Base-by-base conservation (phyloP, 2,797 vertebrate genomes). In the Ceryle rudis region DNA sequence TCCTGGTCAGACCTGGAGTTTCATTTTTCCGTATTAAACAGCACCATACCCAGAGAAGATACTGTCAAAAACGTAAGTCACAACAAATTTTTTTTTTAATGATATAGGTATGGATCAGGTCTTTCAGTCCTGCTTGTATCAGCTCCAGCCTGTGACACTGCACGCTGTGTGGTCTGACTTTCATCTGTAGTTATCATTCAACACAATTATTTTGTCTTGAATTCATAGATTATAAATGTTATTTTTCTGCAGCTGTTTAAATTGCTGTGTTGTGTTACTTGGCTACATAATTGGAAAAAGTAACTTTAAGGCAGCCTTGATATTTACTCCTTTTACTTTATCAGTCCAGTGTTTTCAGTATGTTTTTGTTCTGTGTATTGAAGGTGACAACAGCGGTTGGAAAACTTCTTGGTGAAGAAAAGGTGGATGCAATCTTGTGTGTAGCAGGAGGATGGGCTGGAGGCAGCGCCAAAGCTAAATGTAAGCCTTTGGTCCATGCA, bases 371-470 rank as follows among this genome's bases (percentile, higher is more conserved):
- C 5, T 60, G 0, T 94, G 10, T 95, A 26, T 86, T 96, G 70
- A 97, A 99, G 99, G 99, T 99, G 97, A 99, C 99, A 0, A 26
- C 98, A 52, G 99, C 99, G 39, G 98, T 99, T 58, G 98, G 98
- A 23, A 98, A 97, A 93, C 97, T 99, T 93, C 98, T 99, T 64
- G 99, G 99, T 35, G 98, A 99, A 37, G 97, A 99, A 82, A 99
- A 99, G 91, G 99, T 99, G 92, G 99, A 99, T 6, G 99, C 99
- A 0, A 99, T 99, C 95, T 92, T 99, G 46, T 99, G 99, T 47
- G 99, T 99, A 49, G 99, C 99, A 2, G 99, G 99, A 92, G 99
- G 99, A 97, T 99, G 99, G 99, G 99, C 99, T 0, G 99, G 99
- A 89, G 99, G 99, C 97, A 99, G 97, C 14, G 99, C 99, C 89